A percentile compares a stretch with the other conserved stretches of the same genome.
phyloP scores from a whole-genome alignment of 2,797 vertebrate genomes.

The Falco berigora region DNA sequence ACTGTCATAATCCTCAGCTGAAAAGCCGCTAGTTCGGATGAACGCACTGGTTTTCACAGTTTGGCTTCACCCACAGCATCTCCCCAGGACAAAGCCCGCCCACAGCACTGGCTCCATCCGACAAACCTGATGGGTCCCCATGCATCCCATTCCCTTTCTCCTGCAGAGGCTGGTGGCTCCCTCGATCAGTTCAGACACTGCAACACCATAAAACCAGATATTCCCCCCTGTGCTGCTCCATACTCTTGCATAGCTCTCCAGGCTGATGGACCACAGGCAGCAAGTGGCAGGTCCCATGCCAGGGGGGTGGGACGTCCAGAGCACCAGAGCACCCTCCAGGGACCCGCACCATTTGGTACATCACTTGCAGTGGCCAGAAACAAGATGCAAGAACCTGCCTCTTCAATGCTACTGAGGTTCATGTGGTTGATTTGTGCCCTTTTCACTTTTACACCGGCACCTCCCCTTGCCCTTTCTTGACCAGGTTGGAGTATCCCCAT shows the following conservation, averaged over 20 bases:
- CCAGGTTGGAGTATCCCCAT: background rate
- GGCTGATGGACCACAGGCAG: fast-evolving
- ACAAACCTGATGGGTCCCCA: background rate
- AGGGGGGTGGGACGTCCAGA: background rate
- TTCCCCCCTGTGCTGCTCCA: background rate
- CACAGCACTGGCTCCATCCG: background rate
- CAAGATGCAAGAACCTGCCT: background rate
- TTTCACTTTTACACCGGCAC: background rate
- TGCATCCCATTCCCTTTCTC: background rate
- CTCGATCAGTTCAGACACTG: background rate
- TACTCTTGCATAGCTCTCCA: background rate
- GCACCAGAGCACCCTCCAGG: background rate
- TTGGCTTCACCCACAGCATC: background rate
- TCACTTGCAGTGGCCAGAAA: background rate
- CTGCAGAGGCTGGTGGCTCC: background rate
- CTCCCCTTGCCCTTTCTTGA: background rate
- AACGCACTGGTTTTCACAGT: background rate
- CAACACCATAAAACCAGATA: background rate
- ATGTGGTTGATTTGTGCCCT: background rate
- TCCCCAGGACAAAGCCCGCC: background rate
- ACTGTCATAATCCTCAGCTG: background rate
- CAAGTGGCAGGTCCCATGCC: background rate
- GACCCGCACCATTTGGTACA: background rate
- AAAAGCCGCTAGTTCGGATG: background rate
- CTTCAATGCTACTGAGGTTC: background rate